These are phyloP conservation scores for Aegotheles bennettii DNA, from an alignment of 2,113 vertebrate genomes.

Conservation along the genomic window DNA sequence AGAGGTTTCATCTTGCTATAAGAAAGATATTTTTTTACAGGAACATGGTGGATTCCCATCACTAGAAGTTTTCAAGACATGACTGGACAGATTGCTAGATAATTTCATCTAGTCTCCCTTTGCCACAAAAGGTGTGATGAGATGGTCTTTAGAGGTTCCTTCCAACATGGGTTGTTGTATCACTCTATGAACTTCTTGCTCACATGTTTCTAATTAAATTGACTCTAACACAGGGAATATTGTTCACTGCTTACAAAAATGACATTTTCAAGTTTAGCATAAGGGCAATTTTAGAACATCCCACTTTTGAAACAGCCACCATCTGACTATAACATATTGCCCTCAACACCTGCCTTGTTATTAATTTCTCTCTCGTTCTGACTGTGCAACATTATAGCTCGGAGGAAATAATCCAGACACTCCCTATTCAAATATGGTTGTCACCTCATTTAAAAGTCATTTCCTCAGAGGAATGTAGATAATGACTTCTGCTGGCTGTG, in stretches of 20 bases:
- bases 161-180: neutral
- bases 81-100: neutral
- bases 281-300: neutral
- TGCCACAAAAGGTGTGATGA: neutral
- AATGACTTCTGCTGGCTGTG: neutral
- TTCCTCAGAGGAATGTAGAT: neutral
- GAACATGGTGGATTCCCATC: neutral
- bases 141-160: neutral
- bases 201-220: neutral
- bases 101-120: neutral
- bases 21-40: neutral
- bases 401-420: neutral
- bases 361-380: neutral
- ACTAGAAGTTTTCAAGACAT: neutral
- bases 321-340: neutral
- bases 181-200: neutral
- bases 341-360: neutral
- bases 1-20: neutral
- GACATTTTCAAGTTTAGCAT: neutral
- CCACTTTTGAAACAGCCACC: neutral
- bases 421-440: neutral
- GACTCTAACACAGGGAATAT: neutral
- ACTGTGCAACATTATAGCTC: neutral
- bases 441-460: neutral
- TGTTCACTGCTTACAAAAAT: neutral